phyloP scores from a whole-genome alignment of 1,140 invertebrate genomes.

The Zaprionus gabonicus region DNA sequence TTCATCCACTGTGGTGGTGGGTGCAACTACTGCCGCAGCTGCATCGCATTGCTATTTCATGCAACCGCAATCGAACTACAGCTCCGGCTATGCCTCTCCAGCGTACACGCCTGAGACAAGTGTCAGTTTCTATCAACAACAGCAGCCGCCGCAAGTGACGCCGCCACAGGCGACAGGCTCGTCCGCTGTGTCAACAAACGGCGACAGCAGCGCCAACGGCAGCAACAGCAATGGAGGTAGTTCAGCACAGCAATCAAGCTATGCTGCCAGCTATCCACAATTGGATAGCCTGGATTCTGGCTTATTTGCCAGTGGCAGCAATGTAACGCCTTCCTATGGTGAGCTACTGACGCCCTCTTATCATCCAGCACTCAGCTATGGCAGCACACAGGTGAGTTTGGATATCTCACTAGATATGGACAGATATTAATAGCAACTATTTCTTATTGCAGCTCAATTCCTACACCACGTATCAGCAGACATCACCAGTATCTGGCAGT shows the following conservation, averaged over 20 bases:
- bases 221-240: not conserved
- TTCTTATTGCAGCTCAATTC: conserved; percentile 50
- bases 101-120: conserved; percentile 71
- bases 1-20: conserved; percentile 18
- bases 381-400: conserved; percentile 60
- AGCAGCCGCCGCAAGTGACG: conserved; percentile 33
- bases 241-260: conserved; percentile 29
- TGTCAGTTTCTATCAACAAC: conserved; percentile 75
- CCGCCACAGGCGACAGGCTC: conserved; percentile 16
- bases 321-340: conserved; percentile 74
- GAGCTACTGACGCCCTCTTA: conserved; percentile 61
- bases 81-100: conserved; percentile 79
- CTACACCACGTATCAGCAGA: conserved; percentile 57
- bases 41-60: conserved; percentile 67
- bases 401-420: not conserved
- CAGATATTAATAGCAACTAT: not conserved
- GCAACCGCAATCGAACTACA: conserved; percentile 82
- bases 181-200: conserved; percentile 21
- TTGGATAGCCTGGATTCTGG: conserved; percentile 71
- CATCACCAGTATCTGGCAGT: conserved; percentile 33
- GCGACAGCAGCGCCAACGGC: not conserved
- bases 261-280: conserved; percentile 54
- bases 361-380: conserved; percentile 65
- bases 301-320: conserved; percentile 62
- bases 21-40: conserved; percentile 6